Base-by-base conservation (phyloP, 1,140 invertebrate genomes). In the Drepana arcuata region DNA sequence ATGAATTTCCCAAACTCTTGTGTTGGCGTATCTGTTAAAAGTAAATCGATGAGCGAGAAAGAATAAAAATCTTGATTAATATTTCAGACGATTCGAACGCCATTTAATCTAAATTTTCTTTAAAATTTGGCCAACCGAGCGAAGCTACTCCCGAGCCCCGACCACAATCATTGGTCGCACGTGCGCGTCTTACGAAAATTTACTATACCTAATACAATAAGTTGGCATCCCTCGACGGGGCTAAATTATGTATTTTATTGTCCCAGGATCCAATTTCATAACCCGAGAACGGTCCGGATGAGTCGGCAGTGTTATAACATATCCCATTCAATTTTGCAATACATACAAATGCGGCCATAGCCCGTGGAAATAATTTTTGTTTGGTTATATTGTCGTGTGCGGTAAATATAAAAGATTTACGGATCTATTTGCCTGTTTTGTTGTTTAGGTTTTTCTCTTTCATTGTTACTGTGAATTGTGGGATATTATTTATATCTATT, bases 181-280 rank as follows among this genome's bases (percentile, higher is more conserved):
- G 73, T 78, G 73, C 58, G 64, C 24, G 6, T 61, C 64, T 62
- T 62, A 45, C 57, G 24, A 56, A 52, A 71, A 69, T 73, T 64
- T 71, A 73, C 67, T 65, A 48, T 55, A 48, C 50, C 63, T 60
- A 60, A 63, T 62, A 71, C 70, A 72, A 72, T 71, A 77, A 66
- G 57, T 58, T 59, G 54, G 57, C 44, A 33, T 34, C 48, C 57
- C 44, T 16, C 9, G 23, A 26, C 30, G 47, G 44, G 50, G 48
- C 49, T 75, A 75, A 79, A 75, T 79, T 79, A 79, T 78, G 63
- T 75, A 75, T 72, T 79, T 79, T 75, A 79, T 67, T 73, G 69
- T 69, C 63, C 45, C 58, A 53, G 44, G 38, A 62, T 58, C 67
- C 71, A 68, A 73, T 71, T 71, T 75, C 71, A 79, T 79, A 79